These are phyloP conservation scores for Epizoanthus illoricatus DNA, from an alignment of 92 coral and sea anemone species.

Conservation along the genomic window DNA sequence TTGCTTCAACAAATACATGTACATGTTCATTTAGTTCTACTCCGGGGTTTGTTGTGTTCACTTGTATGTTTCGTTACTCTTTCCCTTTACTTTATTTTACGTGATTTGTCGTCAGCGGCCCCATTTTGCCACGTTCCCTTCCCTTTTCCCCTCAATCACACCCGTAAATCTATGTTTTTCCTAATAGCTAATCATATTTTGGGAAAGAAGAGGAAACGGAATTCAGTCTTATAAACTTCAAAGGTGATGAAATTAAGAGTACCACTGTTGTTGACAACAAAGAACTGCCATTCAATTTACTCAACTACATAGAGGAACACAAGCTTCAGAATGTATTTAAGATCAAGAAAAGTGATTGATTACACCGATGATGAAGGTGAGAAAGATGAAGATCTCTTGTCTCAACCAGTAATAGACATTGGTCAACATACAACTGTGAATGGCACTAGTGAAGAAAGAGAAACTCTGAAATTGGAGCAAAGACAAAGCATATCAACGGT, in stretches of 20 bases:
- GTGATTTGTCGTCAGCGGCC: too few species aligned
- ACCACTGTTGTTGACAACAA: neutral
- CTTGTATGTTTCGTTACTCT: too few species aligned
- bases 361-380: neutral
- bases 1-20: neutral
- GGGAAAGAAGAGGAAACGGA: constrained; percentile 48
- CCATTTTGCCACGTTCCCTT: too few species aligned
- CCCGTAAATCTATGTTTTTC: constrained; percentile 29
- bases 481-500: constrained; percentile 43
- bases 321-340: constrained; percentile 11
- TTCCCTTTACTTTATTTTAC: too few species aligned
- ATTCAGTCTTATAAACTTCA: constrained; percentile 37
- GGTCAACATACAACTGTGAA: neutral
- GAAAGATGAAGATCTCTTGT: neutral
- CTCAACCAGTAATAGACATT: constrained; percentile 13
- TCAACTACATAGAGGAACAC: constrained; percentile 43
- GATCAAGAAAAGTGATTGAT: neutral
- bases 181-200: constrained; percentile 36
- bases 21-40: too few species aligned
- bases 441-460: constrained; percentile 45
- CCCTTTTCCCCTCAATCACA: too few species aligned
- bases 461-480: constrained; percentile 34
- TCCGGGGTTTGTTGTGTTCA: neutral
- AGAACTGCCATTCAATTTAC: constrained; percentile 28
- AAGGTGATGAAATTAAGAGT: constrained; percentile 17